phyloP scores from a whole-genome alignment of 2,797 vertebrate genomes.

The Peromyscus attwateri region DNA sequence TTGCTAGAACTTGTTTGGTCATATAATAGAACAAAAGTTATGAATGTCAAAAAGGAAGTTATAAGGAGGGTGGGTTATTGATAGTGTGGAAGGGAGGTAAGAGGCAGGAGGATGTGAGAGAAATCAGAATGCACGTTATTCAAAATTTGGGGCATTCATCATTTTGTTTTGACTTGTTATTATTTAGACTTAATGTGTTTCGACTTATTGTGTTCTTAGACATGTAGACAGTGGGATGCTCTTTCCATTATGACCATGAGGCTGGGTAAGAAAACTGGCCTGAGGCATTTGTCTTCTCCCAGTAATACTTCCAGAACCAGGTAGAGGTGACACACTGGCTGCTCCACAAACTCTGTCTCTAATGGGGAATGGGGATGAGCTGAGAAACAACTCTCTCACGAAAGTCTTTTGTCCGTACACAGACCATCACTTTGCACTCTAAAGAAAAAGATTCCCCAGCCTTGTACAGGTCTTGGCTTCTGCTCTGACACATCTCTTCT shows the following conservation, averaged over 20 bases:
- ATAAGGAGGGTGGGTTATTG: neutral
- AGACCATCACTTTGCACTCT: neutral
- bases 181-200: neutral
- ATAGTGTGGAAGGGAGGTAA: neutral
- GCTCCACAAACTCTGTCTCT: neutral
- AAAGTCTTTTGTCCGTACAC: neutral
- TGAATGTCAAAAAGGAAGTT: no score
- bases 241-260: neutral
- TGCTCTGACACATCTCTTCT: neutral
- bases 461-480: neutral
- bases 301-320: neutral
- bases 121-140: neutral
- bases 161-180: neutral
- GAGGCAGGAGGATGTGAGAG: neutral
- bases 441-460: neutral
- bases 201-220: neutral
- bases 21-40: neutral
- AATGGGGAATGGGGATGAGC: neutral
- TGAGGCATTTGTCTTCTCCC: neutral
- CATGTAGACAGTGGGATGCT: neutral
- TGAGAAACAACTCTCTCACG: neutral
- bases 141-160: neutral
- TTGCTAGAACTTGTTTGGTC: neutral
- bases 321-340: neutral
- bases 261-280: neutral